Conservation (phyloP, 2,888 invertebrate genomes). For the Liposcelis brunnea region DNA sequence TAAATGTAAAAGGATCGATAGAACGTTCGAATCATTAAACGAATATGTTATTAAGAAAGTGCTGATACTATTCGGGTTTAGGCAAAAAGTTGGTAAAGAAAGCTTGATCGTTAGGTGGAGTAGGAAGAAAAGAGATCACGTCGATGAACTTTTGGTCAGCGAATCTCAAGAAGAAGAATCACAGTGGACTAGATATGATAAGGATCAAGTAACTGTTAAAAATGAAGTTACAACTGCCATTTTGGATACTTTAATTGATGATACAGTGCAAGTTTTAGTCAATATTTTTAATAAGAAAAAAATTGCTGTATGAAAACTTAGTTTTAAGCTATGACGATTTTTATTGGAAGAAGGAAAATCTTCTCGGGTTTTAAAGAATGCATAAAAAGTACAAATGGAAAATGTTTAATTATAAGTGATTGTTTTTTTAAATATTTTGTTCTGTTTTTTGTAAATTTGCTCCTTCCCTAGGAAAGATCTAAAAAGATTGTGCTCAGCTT, state of each 20-base stretch:
- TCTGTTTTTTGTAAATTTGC: no score
- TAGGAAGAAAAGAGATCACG: slow-evolving; percentile 45
- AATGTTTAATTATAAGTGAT: no score
- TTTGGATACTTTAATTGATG: slow-evolving; percentile 33
- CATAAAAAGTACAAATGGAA: no score
- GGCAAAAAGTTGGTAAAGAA: slow-evolving; percentile 33
- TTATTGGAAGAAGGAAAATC: no score
- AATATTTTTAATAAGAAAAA: slow-evolving; percentile 2
- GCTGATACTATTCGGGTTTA: slow-evolving; percentile 33
- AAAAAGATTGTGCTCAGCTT: no score
- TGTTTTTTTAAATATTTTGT: no score
- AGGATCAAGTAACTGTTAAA: slow-evolving; percentile 50
- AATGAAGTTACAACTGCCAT: slow-evolving; percentile 39
- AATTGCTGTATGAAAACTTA: not conserved
- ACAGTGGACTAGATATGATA: slow-evolving; percentile 55
- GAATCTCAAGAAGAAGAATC: slow-evolving; percentile 54
- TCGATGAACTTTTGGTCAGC: slow-evolving; percentile 50
- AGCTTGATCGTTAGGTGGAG: slow-evolving; percentile 42
- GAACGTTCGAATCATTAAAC: slow-evolving; percentile 30
- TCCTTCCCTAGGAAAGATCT: no score
- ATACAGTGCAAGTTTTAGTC: slow-evolving; percentile 24
- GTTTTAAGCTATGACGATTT: no score
- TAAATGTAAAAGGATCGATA: slow-evolving; percentile 20
- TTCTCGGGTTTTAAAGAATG: no score
- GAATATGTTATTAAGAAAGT: slow-evolving; percentile 33